Evolutionary conservation across 2,888 invertebrate genomes (phyloP), one percentile per base, ranked within the genome.

Genomic region (Steinernema carpocapsae): DNA sequence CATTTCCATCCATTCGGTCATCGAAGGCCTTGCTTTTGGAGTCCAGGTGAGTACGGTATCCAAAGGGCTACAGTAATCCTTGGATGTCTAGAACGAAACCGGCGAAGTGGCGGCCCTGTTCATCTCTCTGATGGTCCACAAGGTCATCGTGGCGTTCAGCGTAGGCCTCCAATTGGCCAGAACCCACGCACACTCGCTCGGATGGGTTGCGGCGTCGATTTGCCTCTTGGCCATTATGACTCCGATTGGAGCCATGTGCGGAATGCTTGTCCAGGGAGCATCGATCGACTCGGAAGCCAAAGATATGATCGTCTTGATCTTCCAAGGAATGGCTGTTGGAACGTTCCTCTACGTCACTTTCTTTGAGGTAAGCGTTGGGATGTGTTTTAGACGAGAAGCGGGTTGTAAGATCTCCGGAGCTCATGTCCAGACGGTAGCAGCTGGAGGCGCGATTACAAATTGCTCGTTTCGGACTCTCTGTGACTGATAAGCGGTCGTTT

Each of bases 281-380:
- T 76, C 71, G 1, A 77, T 76, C n/a, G 75, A 80, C 48, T 74
- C 78, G 14, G 59, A 77, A 29, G 43, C 70, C 10, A 78, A 82
- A n/a, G 83, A 81, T 52, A 24, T 79, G 29, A 74, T 81, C 32
- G 76, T 87, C 12, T 78, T 83, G 0, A 80, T 90, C 56, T 86
- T 91, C 17, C 93, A 95, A 89, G 95, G 95, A 4, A 89, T 96
- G 74, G 95, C 96, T 0, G 92, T 94, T 48, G 96, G 96, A 26
- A 96, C 96, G 0, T 91, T 97, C 72, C 90, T 96, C 3, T 96
- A 95, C 89, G 94, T 96, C 24, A 94, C 95, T 29, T 96, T 96
- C 90, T 96, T 96, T 88, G 96, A 97, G 89, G 93, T 96, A 10
- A 37, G 37, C 10, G 3, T 37, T 37, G 3, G 37, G 37, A 37